Conservation (phyloP, 2,113 vertebrate genomes). For the Cyanocitta stelleri region DNA sequence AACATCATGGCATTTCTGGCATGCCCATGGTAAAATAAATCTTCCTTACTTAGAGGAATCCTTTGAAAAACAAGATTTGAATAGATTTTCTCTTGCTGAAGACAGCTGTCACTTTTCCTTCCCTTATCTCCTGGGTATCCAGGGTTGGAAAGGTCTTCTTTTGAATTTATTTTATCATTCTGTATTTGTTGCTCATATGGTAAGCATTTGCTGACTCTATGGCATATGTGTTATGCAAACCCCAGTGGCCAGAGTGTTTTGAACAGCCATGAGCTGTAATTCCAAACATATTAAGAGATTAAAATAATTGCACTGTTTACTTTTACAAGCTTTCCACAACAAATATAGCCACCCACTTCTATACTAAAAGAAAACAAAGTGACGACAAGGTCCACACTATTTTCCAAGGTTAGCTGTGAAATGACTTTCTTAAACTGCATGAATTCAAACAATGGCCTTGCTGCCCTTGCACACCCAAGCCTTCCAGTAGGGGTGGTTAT, state of each 20-base stretch:
- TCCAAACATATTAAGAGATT: slow-evolving; percentile 59
- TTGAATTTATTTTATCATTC: slow-evolving; percentile 57
- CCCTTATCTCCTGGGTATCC: slow-evolving; percentile 41
- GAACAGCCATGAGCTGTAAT: slow-evolving; percentile 30
- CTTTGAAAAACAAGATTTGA: slow-evolving; percentile 53
- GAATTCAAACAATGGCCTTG: neutral
- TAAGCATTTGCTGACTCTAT: slow-evolving; percentile 32
- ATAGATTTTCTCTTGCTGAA: slow-evolving; percentile 38
- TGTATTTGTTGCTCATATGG: slow-evolving; percentile 41
- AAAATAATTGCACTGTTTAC: slow-evolving; percentile 54
- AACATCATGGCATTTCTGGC: slow-evolving; percentile 53
- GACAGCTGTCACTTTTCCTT: slow-evolving; percentile 59
- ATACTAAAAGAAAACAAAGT: neutral
- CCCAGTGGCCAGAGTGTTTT: neutral
- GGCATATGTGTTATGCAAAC: neutral
- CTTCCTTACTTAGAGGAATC: slow-evolving; percentile 26
- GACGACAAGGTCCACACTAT: neutral
- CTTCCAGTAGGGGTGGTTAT: neutral
- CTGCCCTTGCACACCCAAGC: neutral
- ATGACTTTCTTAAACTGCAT: neutral
- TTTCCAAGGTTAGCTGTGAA: neutral
- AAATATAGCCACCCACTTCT: neutral
- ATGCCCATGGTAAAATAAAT: slow-evolving; percentile 65
- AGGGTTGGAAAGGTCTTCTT: slow-evolving; percentile 57
- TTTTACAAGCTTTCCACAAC: slow-evolving; percentile 55